A percentile compares a stretch with the other conserved stretches of the same genome.
These are phyloP conservation scores for Perccottus glenii DNA, from an alignment of 2,113 vertebrate species.

Conservation along the genomic window DNA sequence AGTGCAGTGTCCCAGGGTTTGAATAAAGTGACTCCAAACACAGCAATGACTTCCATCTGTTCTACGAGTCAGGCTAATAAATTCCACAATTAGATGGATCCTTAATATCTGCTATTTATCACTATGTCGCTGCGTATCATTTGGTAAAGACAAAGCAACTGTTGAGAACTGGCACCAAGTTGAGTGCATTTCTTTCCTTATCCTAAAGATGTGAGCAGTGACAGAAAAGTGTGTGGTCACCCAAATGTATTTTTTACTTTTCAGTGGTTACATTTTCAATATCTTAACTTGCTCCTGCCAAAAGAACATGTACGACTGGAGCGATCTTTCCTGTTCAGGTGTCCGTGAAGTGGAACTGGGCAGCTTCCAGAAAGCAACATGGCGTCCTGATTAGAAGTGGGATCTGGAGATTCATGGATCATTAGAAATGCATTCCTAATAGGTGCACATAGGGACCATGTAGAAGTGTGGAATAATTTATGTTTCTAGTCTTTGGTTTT, in stretches of 20 bases:
- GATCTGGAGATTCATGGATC: constrained; percentile 50
- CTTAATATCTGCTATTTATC: constrained; percentile 62
- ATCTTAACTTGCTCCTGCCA: background rate
- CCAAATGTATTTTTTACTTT: constrained; percentile 16
- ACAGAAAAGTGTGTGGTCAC: constrained; percentile 33
- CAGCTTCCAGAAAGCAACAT: constrained; percentile 36
- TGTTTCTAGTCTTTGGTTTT: too few relatives aligned
- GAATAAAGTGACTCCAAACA: constrained; percentile 51
- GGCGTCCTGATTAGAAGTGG: constrained; percentile 16
- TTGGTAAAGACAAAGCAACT: constrained; percentile 54
- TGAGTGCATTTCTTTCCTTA: constrained; percentile 57
- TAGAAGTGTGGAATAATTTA: background rate
- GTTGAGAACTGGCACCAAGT: constrained; percentile 51
- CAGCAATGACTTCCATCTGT: constrained; percentile 68
- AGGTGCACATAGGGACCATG: constrained; percentile 26
- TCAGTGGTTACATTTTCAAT: background rate
- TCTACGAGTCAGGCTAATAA: constrained; percentile 60
- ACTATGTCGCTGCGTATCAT: constrained; percentile 39
- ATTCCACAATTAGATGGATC: constrained; percentile 68
- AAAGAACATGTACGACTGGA: constrained; percentile 23
- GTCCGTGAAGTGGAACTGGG: constrained; percentile 37
- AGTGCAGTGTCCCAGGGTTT: constrained; percentile 40
- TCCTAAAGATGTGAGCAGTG: constrained; percentile 36
- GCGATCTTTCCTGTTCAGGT: background rate
- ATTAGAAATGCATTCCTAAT: constrained; percentile 27